Percentiles rank a stretch among this genome's conserved stretches.
phyloP scores from a whole-genome alignment of 1,140 invertebrate species.

The Neodiprion lecontei region DNA sequence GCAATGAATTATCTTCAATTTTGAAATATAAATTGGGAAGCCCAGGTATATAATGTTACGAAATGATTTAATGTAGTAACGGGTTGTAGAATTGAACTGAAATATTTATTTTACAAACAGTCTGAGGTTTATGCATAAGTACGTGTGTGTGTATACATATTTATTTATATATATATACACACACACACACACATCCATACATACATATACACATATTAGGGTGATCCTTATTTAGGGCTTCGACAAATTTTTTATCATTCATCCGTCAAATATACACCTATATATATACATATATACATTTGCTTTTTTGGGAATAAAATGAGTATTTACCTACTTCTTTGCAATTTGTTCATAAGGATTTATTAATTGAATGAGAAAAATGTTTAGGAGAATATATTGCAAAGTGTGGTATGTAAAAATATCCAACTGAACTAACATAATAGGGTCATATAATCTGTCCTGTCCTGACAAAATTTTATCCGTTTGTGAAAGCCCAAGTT shows the following conservation, averaged over 20 bases:
- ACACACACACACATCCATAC: background rate
- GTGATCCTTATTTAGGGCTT: too few species aligned
- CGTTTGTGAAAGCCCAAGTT: background rate
- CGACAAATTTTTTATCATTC: too few species aligned
- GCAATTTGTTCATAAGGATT: background rate
- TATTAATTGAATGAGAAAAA: background rate
- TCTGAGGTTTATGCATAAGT: background rate
- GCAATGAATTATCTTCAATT: background rate
- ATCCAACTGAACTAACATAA: background rate
- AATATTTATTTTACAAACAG: background rate
- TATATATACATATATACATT: background rate
- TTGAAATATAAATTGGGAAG: background rate
- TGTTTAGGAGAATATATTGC: background rate
- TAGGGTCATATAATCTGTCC: background rate
- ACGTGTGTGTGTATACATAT: too few species aligned
- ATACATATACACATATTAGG: background rate
- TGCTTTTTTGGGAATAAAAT: background rate
- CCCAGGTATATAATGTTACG: background rate
- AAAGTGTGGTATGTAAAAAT: background rate
- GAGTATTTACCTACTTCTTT: background rate
- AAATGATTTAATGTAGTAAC: background rate
- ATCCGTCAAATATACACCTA: background rate
- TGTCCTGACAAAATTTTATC: slow-evolving; percentile 1
- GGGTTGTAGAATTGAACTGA: background rate
- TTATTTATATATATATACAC: background rate